phyloP scores from a whole-genome alignment of 1,140 invertebrate genomes.

The Cephus cinctus region DNA sequence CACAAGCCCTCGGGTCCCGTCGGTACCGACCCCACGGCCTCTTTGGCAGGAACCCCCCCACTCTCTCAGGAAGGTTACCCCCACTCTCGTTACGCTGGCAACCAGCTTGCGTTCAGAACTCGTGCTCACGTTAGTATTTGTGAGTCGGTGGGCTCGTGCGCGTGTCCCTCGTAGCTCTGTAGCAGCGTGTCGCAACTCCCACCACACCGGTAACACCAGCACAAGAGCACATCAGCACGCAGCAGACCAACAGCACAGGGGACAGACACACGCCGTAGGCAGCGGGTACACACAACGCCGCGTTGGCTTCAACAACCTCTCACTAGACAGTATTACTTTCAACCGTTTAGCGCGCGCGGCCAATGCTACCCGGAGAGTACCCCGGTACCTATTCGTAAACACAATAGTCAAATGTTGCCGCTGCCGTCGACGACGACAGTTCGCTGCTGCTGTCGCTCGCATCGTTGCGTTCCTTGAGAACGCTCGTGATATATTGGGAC shows the following conservation, averaged over 20 bases:
- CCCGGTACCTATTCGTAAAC: slow-evolving; percentile 4
- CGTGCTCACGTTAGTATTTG: slow-evolving; percentile 7
- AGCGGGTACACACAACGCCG: slow-evolving; percentile 22
- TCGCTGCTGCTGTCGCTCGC: neutral
- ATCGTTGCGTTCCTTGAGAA: slow-evolving; percentile 1
- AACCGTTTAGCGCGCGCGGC: slow-evolving; percentile 39
- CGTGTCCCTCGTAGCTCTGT: slow-evolving; percentile 10
- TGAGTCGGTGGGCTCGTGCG: neutral
- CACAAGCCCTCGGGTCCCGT: slow-evolving; percentile 30
- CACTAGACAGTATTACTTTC: slow-evolving; percentile 51
- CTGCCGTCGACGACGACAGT: neutral
- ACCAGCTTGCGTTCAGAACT: slow-evolving; percentile 2
- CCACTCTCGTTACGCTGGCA: too few relatives aligned
- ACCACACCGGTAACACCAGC: neutral
- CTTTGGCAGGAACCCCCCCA: slow-evolving; percentile 3
- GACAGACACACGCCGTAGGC: slow-evolving; percentile 15
- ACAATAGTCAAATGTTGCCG: slow-evolving; percentile 12
- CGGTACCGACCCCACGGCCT: slow-evolving; percentile 25
- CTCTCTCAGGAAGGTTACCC: neutral
- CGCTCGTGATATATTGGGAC: slow-evolving; percentile 22
- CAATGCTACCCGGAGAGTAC: slow-evolving; percentile 25
- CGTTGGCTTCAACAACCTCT: slow-evolving; percentile 44
- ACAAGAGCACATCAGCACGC: neutral
- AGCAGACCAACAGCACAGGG: neutral
- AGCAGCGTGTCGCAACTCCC: slow-evolving; percentile 10